Evolutionary conservation across 1,140 invertebrate species (phyloP), one percentile per base, ranked within the genome.

Genomic region (Lasioglossum albipes): DNA sequence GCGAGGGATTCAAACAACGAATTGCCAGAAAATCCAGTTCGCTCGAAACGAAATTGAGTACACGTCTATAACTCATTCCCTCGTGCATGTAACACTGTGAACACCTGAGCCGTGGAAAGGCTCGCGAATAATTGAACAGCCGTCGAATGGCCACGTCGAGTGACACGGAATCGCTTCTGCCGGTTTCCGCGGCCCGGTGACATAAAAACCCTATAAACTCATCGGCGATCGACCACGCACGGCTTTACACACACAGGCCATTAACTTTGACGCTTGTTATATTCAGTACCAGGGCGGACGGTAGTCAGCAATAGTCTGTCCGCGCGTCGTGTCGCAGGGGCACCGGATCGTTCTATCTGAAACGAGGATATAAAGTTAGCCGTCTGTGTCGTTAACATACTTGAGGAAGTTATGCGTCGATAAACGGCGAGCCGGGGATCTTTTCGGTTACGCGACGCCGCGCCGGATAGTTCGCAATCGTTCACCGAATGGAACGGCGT

Each of bases 261-360:
- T 78, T 78, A 78, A 72, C 42, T 64, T 79, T 41, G 42, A 73
- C 59, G 52, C 52, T 16, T 61, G 52, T 57, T 62, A 16, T 31
- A 45, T 45, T 22, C 62, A 18, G 72, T 79, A 73, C n/a, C 12
- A 45, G n/a, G 5, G 5, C 57, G 18, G 9, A 3, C 36, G 49
- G 13, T 70, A 42, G 49, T 22, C 70, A 22, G 36, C 70, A 7
- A 20, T 20, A 20, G 52, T 18, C 52, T 54, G 1, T 54, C 18
- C 52, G 16, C 42, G 41, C 52, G 36, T 5, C 2, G 36, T 45
- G n/a, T 49, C 57, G n/a, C n/a, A 42, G 31, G 72, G 31, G 77
- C 57, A 79, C 70, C 62, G 13, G 18, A 73, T 74, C 69, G 70
- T 79, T 74, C 70, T 79, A 73, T 66, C 77, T 73, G 49, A 79